Evolutionary conservation across 1,140 invertebrate genomes (phyloP), one percentile per base, ranked within the genome.

Genomic region (Helicoverpa zea): DNA sequence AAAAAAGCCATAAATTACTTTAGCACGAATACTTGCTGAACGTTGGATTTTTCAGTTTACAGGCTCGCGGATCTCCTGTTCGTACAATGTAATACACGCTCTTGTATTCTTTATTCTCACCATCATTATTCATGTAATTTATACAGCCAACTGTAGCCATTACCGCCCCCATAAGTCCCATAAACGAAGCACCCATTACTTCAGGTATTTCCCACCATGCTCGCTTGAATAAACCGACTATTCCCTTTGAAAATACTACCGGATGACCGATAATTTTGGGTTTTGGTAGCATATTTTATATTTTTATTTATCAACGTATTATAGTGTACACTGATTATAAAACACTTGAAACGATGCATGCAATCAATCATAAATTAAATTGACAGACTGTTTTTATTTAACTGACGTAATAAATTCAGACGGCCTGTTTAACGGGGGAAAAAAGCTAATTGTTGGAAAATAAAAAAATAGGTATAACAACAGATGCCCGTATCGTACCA

Each of bases 161-260:
- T 10, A 88, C 92, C 72, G 95, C 79, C 29, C 96, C 96, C 73
- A 96, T 14, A 16, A 96, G 3, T n/a, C 83, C 96, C 79, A 96
- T 83, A 64, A 89, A 84, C 9, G 93, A 89, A 64, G 95, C 91
- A 61, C 90, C 96, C 87, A 96, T 94, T 29, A 96, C 88, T 91
- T 96, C 96, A 16, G 96, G 96, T 83, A 96, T 96, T 86, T 96
- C 95, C 94, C 96, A 95, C 93, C 96, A 96, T 3, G 92, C 95
- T 85, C 89, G 92, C 86, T 95, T 96, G 47, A 96, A 94, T 2
- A 95, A 85, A 3, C 90, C 94, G 13, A 88, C 58, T 2, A 92
- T 54, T 2, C 85, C 88, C 18, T 94, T 94, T 10, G 72, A 49
- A 81, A 94, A 94, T 58, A 83, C 84, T 0, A 91, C 78, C 82